phyloP scores from a whole-genome alignment of 2,888 invertebrate species.

The Lumbricus terrestris region DNA sequence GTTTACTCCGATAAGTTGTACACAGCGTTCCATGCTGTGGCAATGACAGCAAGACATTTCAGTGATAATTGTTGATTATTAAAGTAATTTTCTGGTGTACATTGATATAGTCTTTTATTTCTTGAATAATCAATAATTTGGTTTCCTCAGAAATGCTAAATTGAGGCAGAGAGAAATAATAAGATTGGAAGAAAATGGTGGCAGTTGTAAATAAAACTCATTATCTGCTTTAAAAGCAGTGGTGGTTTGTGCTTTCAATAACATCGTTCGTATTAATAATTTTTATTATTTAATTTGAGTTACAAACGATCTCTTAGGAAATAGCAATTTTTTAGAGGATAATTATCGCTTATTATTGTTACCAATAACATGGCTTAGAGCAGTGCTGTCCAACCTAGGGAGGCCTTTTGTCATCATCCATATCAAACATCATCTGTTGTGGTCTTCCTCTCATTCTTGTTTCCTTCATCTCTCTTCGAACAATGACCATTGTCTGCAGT shows the following conservation, averaged over 20 bases:
- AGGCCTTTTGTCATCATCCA: no score
- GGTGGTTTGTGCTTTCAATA: neutral
- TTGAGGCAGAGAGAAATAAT: neutral
- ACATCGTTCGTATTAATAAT: neutral
- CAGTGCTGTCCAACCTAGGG: no score
- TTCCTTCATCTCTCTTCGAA: no score
- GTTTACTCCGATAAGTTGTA: neutral
- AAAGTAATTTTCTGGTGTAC: neutral
- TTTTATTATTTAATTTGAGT: neutral
- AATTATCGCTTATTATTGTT: neutral
- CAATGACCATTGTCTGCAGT: no score
- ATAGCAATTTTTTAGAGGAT: neutral
- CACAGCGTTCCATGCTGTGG: neutral
- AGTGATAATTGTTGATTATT: neutral
- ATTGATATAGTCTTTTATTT: neutral
- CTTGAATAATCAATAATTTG: neutral
- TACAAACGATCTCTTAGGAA: neutral
- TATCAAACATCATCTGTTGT: no score
- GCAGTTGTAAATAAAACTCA: neutral
- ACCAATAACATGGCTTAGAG: neutral
- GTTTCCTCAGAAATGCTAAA: neutral
- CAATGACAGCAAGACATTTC: neutral
- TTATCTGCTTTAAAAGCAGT: neutral
- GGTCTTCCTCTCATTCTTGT: no score
- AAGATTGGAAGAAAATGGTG: neutral